phyloP scores from a whole-genome alignment of 2,888 invertebrate species.

The Caenorhabditis plicata region DNA sequence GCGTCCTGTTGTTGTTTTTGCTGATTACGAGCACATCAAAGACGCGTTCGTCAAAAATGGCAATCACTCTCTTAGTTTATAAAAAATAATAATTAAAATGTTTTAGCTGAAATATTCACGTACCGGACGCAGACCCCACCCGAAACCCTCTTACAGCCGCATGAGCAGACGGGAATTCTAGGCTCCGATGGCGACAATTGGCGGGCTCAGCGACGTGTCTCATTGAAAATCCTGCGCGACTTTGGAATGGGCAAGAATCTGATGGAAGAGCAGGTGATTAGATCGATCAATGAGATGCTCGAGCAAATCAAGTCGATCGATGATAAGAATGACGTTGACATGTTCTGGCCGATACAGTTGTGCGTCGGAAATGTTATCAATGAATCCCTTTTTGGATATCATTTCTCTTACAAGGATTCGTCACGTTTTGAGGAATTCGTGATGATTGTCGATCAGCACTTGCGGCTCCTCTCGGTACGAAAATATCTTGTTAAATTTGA shows the following conservation, averaged over 20 bases:
- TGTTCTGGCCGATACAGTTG: conserved; percentile 41
- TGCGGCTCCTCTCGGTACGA: conserved; percentile 3
- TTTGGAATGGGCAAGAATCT: conserved; percentile 41
- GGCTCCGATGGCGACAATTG: conserved; percentile 38
- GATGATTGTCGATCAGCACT: conserved; percentile 5
- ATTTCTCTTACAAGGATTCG: conserved; percentile 26
- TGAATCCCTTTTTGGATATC: conserved; percentile 41
- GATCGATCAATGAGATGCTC: conserved; percentile 20
- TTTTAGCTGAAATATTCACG: conserved; percentile 22
- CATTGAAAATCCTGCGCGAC: conserved; percentile 43
- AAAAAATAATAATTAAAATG: not conserved
- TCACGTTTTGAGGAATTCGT: conserved; percentile 34
- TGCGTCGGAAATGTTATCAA: conserved; percentile 50
- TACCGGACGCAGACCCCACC: conserved; percentile 11
- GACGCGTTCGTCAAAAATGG: conserved; percentile 40
- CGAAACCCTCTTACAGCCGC: conserved; percentile 8
- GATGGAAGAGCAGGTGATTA: conserved; percentile 42
- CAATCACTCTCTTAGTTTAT: not conserved
- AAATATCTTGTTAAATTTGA: too few species aligned
- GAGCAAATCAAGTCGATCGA: conserved; percentile 11
- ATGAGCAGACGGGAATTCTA: conserved; percentile 14
- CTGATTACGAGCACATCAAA: conserved; percentile 37
- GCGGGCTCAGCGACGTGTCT: conserved; percentile 36
- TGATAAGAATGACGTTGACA: conserved; percentile 12
- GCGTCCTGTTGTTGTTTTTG: conserved; percentile 31